Conservation (phyloP, 2,113 vertebrate genomes). For the Oenanthe melanoleuca region DNA sequence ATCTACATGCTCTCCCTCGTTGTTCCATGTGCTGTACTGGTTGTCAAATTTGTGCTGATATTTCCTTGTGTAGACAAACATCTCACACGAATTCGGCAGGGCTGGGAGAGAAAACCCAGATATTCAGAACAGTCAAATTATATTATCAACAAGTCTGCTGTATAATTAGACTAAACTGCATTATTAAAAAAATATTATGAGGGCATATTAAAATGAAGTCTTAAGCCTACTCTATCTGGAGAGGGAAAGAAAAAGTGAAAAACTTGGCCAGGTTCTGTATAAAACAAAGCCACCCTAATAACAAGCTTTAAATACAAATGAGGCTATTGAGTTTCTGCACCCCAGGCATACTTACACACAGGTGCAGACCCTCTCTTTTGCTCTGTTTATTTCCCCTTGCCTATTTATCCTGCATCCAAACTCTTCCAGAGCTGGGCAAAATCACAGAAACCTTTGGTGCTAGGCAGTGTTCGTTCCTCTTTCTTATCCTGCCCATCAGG, state of each 20-base stretch:
- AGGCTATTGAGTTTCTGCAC: background rate
- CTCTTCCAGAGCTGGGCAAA: background rate
- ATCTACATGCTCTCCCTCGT: constrained; percentile 83
- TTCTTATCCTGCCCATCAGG: background rate
- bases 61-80: constrained; percentile 83
- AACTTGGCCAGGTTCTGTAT: background rate
- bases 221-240: background rate
- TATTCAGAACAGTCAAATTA: background rate
- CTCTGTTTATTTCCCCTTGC: background rate
- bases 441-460: background rate
- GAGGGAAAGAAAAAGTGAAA: background rate
- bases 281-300: background rate
- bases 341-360: background rate
- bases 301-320: background rate
- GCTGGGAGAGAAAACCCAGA: constrained; percentile 82
- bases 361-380: background rate
- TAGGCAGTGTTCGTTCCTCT: background rate
- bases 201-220: background rate
- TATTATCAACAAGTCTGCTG: constrained; percentile 58
- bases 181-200: background rate
- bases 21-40: constrained; percentile 82
- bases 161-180: constrained; percentile 21
- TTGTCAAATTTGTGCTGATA: constrained; percentile 84
- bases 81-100: constrained; percentile 84
- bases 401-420: background rate